phyloP scores from a whole-genome alignment of 2,888 invertebrate genomes.

The Melipona bicolor region DNA sequence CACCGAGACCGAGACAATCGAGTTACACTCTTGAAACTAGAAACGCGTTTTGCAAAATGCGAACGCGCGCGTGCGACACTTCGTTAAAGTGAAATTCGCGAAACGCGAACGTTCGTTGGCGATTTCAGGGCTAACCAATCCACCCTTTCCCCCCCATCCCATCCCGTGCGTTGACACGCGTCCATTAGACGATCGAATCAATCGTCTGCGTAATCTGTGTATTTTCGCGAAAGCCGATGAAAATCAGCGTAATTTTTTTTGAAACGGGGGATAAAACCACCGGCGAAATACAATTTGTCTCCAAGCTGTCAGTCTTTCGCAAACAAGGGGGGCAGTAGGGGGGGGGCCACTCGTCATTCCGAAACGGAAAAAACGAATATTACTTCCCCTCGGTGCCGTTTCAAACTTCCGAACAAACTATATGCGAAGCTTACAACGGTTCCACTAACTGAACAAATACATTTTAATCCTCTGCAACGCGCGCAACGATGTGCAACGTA shows the following conservation, averaged over 20 bases:
- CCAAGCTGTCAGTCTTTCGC: not conserved
- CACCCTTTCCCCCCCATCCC: no score
- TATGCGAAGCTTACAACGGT: not conserved
- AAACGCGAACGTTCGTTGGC: no score
- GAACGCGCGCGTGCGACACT: not conserved
- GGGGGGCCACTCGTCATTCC: not conserved
- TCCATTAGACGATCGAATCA: not conserved
- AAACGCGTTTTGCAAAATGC: not conserved
- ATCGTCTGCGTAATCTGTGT: not conserved
- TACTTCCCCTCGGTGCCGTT: not conserved
- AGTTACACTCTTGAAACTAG: not conserved
- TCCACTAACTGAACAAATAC: conserved; percentile 4
- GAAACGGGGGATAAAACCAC: not conserved
- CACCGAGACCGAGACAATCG: not conserved
- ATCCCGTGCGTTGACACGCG: not conserved
- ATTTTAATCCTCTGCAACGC: not conserved
- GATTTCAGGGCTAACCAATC: not conserved
- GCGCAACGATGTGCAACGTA: not conserved
- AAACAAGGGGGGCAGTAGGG: not conserved
- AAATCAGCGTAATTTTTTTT: not conserved
- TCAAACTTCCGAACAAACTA: not conserved
- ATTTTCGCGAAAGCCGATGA: not conserved
- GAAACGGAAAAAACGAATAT: conserved; percentile 9
- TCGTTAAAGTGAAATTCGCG: not conserved
- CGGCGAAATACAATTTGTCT: not conserved